A percentile compares a stretch with the other conserved stretches of the same genome.
These are phyloP conservation scores for Indri indri DNA, from an alignment of 2,113 vertebrate genomes.

Conservation along the genomic window DNA sequence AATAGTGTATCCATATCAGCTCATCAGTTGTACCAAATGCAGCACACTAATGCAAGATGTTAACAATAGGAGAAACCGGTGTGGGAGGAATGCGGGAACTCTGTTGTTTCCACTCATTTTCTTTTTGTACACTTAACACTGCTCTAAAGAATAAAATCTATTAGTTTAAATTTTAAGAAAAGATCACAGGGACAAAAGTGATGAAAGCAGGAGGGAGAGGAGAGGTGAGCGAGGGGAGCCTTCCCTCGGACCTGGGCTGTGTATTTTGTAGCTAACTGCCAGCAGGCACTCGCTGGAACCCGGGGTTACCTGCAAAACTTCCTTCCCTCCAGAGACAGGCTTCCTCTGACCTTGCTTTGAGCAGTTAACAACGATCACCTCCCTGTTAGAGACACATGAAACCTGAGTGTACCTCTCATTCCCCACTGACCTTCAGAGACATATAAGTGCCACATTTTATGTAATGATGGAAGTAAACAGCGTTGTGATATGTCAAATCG, in stretches of 20 bases:
- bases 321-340: not conserved
- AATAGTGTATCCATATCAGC: rapidly evolving
- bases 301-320: not conserved
- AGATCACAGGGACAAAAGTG: not conserved
- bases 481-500: not conserved
- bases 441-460: rapidly evolving
- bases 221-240: not conserved
- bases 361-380: not conserved
- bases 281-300: not conserved
- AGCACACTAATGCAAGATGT: not conserved
- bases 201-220: not conserved
- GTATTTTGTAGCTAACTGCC: not conserved
- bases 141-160: not conserved
- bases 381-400: not conserved
- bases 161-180: not conserved
- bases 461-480: not conserved
- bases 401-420: not conserved
- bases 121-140: not conserved
- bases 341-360: not conserved
- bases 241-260: not conserved
- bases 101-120: not conserved
- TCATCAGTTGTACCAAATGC: rapidly evolving
- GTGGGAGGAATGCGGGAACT: rapidly evolving
- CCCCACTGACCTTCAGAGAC: not conserved
- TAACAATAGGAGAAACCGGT: no score